These are phyloP conservation scores for Oenanthe oenanthe DNA, from an alignment of 2,113 vertebrate genomes.

Conservation along the genomic window DNA sequence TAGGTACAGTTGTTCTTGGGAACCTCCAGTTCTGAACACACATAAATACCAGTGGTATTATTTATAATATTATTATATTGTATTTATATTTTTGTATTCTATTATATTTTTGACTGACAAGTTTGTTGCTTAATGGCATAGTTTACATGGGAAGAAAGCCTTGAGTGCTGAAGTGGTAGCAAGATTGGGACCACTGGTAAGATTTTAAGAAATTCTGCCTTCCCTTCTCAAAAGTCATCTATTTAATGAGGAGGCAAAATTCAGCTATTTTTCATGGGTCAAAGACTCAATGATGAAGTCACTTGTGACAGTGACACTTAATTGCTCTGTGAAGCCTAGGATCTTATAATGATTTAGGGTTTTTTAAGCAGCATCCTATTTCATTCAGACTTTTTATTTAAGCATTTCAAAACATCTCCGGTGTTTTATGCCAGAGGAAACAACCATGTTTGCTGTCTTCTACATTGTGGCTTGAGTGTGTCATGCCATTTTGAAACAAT, in stretches of 20 bases:
- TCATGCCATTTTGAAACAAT: neutral
- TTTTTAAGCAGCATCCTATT: neutral
- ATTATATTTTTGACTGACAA: neutral
- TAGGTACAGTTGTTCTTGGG: neutral
- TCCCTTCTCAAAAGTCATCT: neutral
- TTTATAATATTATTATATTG: no score
- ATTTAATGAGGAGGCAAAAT: neutral
- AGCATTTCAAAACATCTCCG: neutral
- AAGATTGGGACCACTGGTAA: neutral
- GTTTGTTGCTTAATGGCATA: neutral
- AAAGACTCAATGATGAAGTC: neutral
- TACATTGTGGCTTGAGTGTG: neutral
- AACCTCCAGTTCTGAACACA: neutral
- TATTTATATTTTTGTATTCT: no score
- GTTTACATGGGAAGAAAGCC: neutral
- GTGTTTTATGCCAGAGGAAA: neutral
- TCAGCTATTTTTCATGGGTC: neutral
- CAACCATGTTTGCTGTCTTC: accelerated
- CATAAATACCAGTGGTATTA: neutral
- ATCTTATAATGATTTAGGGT: neutral
- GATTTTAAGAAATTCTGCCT: neutral
- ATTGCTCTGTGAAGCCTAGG: neutral
- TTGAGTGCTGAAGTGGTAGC: neutral
- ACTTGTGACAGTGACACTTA: neutral
- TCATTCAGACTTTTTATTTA: neutral